Evolutionary conservation across 1,140 invertebrate genomes (phyloP), one percentile per base, ranked within the genome.

Genomic region (Hylaeus volcanicus): DNA sequence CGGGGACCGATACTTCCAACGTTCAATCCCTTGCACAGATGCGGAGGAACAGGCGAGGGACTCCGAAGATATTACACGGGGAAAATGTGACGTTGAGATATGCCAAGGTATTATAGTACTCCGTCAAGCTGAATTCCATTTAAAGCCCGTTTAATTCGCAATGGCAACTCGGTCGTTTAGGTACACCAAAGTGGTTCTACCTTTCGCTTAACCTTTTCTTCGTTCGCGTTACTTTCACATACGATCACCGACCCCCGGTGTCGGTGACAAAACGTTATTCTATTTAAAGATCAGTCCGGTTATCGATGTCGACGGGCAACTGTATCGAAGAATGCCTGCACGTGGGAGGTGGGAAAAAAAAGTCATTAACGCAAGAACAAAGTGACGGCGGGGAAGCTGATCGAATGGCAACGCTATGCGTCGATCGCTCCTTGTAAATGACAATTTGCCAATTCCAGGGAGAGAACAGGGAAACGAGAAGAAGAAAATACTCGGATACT

Each of bases 271-370:
- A 84, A 87, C 64, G 63, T 51, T 79, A 74, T 87, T 82, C 82
- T 87, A 87, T 85, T 85, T 87, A 87, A 87, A 75, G 73, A 85
- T 87, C 82, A 75, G 74, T 84, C 79, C 79, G 72, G 79, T 80
- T 80, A 80, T 80, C 79, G 79, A 74, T 74, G 61, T 65, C 70
- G 77, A 74, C 77, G 61, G 71, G 61, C 61, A 65, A 65, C 70
- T 61, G 60, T 75, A 74, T 56, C 70, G 77, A 74, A 79, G 70
- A 79, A 79, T 79, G 77, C 71, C 41, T 45, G 53, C 51, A 37
- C 77, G 77, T 79, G 69, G 77, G 77, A 60, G 71, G 41, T n/a
- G 51, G 14, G 5, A 11, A 51, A 51, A 63, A 72, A 55, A 43
- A 63, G 2, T 5, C 45, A 70, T 74, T 69, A 55, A 69, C 56